A percentile compares a stretch with the other conserved stretches of the same genome.
phyloP scores from a whole-genome alignment of 2,888 invertebrate species.

The Erebia aethiops region DNA sequence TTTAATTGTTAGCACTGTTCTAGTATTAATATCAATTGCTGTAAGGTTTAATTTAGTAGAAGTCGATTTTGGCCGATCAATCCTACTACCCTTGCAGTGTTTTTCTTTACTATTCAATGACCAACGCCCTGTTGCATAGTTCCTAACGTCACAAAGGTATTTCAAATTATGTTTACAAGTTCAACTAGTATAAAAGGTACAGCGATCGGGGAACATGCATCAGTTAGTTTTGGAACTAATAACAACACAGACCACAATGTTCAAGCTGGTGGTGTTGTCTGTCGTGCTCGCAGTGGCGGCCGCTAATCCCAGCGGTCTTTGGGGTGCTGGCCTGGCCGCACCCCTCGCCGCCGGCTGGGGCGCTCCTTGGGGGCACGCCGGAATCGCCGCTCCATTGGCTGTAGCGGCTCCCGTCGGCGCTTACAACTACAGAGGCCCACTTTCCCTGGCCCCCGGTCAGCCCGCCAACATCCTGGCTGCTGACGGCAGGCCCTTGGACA shows the following conservation, averaged over 20 bases:
- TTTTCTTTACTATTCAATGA: conserved; percentile 45
- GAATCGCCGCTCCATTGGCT: conserved; percentile 1
- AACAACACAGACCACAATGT: conserved; percentile 82
- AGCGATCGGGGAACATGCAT: conserved; percentile 53
- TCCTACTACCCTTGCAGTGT: conserved; percentile 38
- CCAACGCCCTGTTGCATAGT: conserved; percentile 46
- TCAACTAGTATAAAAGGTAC: conserved; percentile 69
- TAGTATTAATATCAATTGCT: conserved; percentile 67
- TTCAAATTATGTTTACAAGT: conserved; percentile 69
- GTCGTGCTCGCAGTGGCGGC: conserved; percentile 83
- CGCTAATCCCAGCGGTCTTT: conserved; percentile 66
- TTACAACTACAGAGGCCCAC: conserved; percentile 60
- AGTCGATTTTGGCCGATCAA: conserved; percentile 48
- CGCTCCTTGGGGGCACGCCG: conserved; percentile 29
- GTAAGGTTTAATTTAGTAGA: conserved; percentile 80
- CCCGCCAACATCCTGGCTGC: conserved; percentile 69
- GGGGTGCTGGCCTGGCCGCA: conserved; percentile 37
- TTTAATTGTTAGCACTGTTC: conserved; percentile 39
- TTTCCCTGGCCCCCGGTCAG: conserved; percentile 70
- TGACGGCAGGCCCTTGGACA: conserved; percentile 71
- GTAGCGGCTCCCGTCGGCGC: conserved; percentile 17
- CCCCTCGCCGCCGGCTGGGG: conserved; percentile 38
- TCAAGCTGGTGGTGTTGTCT: conserved; percentile 85
- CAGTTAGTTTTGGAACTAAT: conserved; percentile 67
- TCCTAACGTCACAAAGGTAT: conserved; percentile 60